phyloP scores from a whole-genome alignment of 2,113 vertebrate species.

The Scomber scombrus region DNA sequence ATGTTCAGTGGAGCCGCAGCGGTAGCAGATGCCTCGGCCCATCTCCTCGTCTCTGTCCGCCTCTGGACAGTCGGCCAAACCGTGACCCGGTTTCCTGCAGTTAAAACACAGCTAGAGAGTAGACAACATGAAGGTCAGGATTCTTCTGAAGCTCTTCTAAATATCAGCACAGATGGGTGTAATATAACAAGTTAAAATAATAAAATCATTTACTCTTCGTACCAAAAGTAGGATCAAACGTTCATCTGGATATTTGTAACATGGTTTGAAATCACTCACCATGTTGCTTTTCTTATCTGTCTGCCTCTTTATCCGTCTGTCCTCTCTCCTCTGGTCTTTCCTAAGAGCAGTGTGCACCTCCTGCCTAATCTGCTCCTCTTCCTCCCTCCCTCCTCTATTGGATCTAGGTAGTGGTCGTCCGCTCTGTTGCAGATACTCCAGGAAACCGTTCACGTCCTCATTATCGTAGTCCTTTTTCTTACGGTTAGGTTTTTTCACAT shows the following conservation, averaged over 20 bases:
- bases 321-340: conserved; percentile 90
- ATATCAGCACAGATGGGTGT: too few species aligned
- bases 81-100: conserved; percentile 94
- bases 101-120: conserved; percentile 92
- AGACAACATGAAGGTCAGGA: too few species aligned
- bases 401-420: conserved; percentile 60
- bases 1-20: conserved; percentile 96
- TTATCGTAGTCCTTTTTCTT: conserved; percentile 88
- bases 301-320: conserved; percentile 90
- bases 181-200: too few species aligned
- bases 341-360: conserved; percentile 83
- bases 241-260: too few species aligned
- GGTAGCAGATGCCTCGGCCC: conserved; percentile 94
- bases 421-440: conserved; percentile 83
- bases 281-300: conserved; percentile 87
- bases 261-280: conserved; percentile 81
- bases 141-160: too few species aligned
- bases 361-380: conserved; percentile 59
- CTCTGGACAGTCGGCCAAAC: conserved; percentile 93
- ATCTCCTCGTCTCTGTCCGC: conserved; percentile 90
- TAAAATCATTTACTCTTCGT: too few species aligned
- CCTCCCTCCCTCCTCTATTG: not conserved
- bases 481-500: conserved; percentile 77
- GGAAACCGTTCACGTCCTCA: conserved; percentile 93
- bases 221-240: too few species aligned